Base-by-base conservation (phyloP, 2,113 vertebrate genomes). In the Pteronura brasiliensis region DNA sequence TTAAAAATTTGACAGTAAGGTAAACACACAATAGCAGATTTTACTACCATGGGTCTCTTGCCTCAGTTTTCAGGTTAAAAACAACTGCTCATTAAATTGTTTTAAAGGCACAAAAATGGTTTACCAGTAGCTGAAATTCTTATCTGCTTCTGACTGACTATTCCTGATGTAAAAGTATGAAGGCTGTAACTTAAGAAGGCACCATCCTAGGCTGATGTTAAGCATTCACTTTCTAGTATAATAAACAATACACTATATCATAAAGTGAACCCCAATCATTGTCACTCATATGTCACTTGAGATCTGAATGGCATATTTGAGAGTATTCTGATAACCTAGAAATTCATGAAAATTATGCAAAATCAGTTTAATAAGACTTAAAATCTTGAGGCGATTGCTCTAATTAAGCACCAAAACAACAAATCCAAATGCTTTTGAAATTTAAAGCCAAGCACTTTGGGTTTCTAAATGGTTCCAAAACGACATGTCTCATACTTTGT, bases 371-470 rank as follows among this genome's bases (percentile, higher is more conserved):
- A 7, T 85, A 71, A 82, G 4, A 89, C 7, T 77, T 47, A 92
- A 88, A 96, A 93, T 67, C 34, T 52, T 96, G 71, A 94, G 42
- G 57, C 63, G 9, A 87, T 1, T 9, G 2, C 39, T 95, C 47
- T 29, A 76, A 79, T 57, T 74, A 69, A 88, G 29, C 14, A 81
- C 39, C n/a, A 57, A 90, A 95, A 81, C 25, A 95, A 90, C 44
- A 94, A 96, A 88, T 61, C 47, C 63, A 84, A 88, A 85, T 21
- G 57, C 59, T 79, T 63, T 49, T 36, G 27, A 79, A 97, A 95
- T 79, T 39, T 85, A 88, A 90, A 85, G 14, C 13, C 49, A 88
- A 90, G 39, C 15, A 79, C n/a, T 14, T 3, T 42, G 27, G 57
- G 3, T 34, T 86, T 86, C 47, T 79, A 94, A 42, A 57, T 63